A percentile compares a stretch with the other conserved stretches of the same genome.
These are phyloP conservation scores for Caenorhabditis imperialis DNA, from an alignment of 2,888 invertebrate species.

Conservation along the genomic window DNA sequence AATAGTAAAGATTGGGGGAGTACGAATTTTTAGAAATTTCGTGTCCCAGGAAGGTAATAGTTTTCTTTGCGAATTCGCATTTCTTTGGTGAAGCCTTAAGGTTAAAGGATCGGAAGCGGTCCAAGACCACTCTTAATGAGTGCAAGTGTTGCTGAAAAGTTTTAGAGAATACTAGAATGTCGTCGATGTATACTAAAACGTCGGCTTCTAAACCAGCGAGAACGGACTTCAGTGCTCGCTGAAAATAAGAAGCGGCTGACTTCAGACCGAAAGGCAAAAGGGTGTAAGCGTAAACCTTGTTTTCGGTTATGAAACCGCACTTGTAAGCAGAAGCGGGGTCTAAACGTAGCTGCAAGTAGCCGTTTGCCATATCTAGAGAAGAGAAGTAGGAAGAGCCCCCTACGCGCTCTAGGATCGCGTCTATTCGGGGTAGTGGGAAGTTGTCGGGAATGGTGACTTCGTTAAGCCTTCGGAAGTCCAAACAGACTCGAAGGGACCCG, in stretches of 20 bases:
- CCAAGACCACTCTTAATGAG: slow-evolving; percentile 24
- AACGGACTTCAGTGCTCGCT: neutral
- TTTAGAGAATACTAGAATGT: neutral
- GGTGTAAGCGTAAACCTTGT: slow-evolving; percentile 32
- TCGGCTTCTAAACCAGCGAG: neutral
- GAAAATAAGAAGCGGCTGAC: slow-evolving; percentile 53
- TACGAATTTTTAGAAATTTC: slow-evolving; percentile 23
- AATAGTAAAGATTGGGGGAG: too few relatives aligned
- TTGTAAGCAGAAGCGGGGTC: slow-evolving; percentile 7
- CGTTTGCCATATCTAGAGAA: slow-evolving; percentile 49
- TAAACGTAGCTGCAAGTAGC: slow-evolving; percentile 49
- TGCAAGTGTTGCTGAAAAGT: neutral
- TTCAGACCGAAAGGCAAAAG: slow-evolving; percentile 40
- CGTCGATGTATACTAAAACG: neutral
- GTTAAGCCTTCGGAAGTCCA: slow-evolving; percentile 61
- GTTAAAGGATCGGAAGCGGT: slow-evolving; percentile 38
- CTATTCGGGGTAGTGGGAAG: slow-evolving; percentile 59
- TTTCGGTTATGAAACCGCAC: slow-evolving; percentile 29
- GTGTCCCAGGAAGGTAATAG: slow-evolving; percentile 52
- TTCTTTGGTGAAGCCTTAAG: slow-evolving; percentile 54
- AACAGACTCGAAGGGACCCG: slow-evolving; percentile 57
- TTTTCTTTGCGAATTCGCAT: slow-evolving; percentile 21
- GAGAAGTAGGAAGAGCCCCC: slow-evolving; percentile 33
- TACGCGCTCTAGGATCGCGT: slow-evolving; percentile 41
- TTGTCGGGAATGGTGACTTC: slow-evolving; percentile 54